Base-by-base conservation (phyloP, 2,797 vertebrate species). In the Macrochelys suwanniensis region DNA sequence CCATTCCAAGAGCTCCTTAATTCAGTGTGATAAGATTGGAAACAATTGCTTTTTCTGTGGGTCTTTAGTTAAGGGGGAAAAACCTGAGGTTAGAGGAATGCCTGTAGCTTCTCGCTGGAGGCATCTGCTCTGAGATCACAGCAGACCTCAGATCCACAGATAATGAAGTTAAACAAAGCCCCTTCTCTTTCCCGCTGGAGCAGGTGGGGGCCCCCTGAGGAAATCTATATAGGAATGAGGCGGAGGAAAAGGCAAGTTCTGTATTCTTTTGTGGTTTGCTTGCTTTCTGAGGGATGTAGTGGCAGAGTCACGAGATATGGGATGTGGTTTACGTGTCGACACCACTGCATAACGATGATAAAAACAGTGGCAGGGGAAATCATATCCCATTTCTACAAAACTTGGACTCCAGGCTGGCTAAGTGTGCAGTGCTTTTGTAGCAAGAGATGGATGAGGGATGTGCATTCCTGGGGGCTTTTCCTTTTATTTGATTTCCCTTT, bases 11-110 rank as follows among this genome's bases (percentile, higher is more conserved):
- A 77, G 12, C 74, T 47, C 25, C 23, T 26, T 47, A 47, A 47
- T 7, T 3, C 25, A 49, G 13, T 15, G 13, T 77, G 42, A 77
- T 77, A 26, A 49, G 26, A 28, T 11, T 51, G 68, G 71, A 88
- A 88, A 89, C 26, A 31, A 10, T 45, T 80, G 85, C 11, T 57
- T 65, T 68, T 50, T 57, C 37, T 65, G 53, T 0, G 1, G 28
- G 19, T 88, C 16, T 61, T 56, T 92, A 61, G 42, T 56, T 50
- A 56, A 71, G 19, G 37, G 19, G 15, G 79, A 74, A n/a, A 33
- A 50, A 89, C 6, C 68, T 33, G 53, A 82, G 78, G n/a, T 82
- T 88, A 87, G 89, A 65, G 79, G 91, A 92, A 85, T 76, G 87
- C 28, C 51, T 59, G 74, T 33, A 76, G 76, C 17, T 85, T 71